phyloP scores from a whole-genome alignment of 2,113 vertebrate species.

The Lepus americanus region DNA sequence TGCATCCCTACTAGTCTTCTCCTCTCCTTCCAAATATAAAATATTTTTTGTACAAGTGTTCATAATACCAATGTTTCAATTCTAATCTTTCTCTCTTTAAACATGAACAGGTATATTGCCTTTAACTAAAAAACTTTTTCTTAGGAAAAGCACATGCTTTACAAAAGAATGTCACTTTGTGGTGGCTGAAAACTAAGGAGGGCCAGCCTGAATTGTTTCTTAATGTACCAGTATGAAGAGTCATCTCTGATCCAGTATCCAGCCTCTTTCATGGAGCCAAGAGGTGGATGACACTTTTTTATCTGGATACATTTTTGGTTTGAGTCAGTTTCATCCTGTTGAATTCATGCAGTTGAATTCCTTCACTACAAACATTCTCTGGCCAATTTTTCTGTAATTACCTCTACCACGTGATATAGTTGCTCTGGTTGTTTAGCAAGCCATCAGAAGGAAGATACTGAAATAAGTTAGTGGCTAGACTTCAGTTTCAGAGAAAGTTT shows the following conservation, averaged over 20 bases:
- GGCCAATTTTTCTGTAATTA: neutral
- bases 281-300: neutral
- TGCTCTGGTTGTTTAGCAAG: neutral
- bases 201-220: neutral
- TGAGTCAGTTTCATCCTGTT: neutral
- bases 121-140: neutral
- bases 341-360: neutral
- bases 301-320: neutral
- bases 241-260: neutral
- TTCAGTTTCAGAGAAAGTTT: neutral
- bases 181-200: neutral
- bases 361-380: neutral
- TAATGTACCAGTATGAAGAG: neutral
- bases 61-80: neutral
- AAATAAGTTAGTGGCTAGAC: neutral
- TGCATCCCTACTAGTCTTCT: neutral
- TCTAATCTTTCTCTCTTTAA: neutral
- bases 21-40: neutral
- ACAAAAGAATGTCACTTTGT: neutral
- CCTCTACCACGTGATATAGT: neutral
- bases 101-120: neutral
- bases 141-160: neutral
- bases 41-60: neutral
- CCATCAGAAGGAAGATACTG: neutral
- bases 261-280: neutral